These are phyloP conservation scores for Microctenopoma lineatum DNA, from an alignment of 2,797 vertebrate species.

Conservation along the genomic window DNA sequence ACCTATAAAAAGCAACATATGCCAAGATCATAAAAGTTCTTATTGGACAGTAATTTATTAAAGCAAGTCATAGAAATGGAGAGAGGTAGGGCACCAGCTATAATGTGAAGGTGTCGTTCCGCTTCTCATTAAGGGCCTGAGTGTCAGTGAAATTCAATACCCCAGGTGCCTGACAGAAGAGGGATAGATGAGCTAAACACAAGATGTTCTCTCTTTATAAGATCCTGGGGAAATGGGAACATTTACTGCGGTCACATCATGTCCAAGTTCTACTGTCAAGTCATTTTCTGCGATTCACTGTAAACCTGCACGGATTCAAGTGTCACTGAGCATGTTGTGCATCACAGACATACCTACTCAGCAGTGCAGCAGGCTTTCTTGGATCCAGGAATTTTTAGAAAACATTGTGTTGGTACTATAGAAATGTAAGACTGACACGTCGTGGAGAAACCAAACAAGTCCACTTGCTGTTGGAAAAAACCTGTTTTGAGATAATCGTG, in stretches of 20 bases:
- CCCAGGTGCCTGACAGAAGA: constrained; percentile 61
- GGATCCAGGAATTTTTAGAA: constrained; percentile 8
- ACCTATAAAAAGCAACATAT: constrained; percentile 98
- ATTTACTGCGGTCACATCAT: constrained; percentile 44
- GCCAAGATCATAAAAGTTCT: constrained; percentile 97
- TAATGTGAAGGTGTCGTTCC: constrained; percentile 71
- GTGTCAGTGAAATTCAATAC: constrained; percentile 70
- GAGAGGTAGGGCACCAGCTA: constrained; percentile 71
- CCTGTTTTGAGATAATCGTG: too few relatives aligned
- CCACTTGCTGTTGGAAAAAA: too few relatives aligned
- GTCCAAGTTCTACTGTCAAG: constrained; percentile 27
- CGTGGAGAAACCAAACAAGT: too few relatives aligned
- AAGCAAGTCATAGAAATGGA: constrained; percentile 84
- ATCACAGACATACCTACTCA: constrained; percentile 11
- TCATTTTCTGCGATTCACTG: constrained; percentile 26
- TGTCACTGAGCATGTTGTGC: constrained; percentile 43
- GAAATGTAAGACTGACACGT: constrained; percentile 32
- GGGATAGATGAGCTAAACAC: constrained; percentile 58
- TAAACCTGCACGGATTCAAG: constrained; percentile 29
- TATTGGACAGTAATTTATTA: constrained; percentile 92
- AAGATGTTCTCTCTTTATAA: constrained; percentile 64
- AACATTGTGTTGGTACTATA: constrained; percentile 2
- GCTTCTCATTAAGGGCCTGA: constrained; percentile 71
- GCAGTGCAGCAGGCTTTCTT: constrained; percentile 1
- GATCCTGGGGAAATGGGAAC: constrained; percentile 59